These are phyloP conservation scores for Enteromius treurensis DNA, from an alignment of 2,797 vertebrate species.

Conservation along the genomic window DNA sequence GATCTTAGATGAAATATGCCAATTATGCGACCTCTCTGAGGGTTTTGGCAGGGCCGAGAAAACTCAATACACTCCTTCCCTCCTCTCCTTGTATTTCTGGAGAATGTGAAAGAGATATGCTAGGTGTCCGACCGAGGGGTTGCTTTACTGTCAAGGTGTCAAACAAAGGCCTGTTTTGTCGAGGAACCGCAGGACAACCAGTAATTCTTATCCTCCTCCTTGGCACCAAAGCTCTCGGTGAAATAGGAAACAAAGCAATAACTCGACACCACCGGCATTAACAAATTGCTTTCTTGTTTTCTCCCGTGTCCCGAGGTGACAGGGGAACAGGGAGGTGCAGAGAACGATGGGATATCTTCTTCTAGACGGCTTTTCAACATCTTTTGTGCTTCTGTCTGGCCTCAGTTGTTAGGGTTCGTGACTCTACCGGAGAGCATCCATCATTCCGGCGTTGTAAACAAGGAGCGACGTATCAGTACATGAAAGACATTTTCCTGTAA, in stretches of 20 bases:
- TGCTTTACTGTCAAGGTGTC: slow-evolving; percentile 75
- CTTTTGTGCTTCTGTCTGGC: slow-evolving; percentile 75
- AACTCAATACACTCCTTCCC: slow-evolving; percentile 65
- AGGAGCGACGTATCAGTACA: slow-evolving; percentile 69
- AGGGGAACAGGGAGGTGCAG: slow-evolving; percentile 32
- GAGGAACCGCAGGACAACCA: slow-evolving; percentile 72
- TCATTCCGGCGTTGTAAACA: slow-evolving; percentile 76
- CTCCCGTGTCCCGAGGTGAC: slow-evolving; percentile 36
- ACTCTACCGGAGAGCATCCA: slow-evolving; percentile 69
- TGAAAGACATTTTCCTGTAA: slow-evolving; percentile 9
- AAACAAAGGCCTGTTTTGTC: slow-evolving; percentile 75
- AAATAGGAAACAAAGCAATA: slow-evolving; percentile 64
- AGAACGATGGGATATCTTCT: slow-evolving; percentile 75
- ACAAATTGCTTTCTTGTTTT: slow-evolving; percentile 72
- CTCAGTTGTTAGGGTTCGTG: not conserved
- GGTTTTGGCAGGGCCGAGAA: slow-evolving; percentile 69
- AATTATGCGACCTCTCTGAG: slow-evolving; percentile 70
- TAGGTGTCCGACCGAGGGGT: slow-evolving; percentile 71
- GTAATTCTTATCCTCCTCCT: slow-evolving; percentile 62
- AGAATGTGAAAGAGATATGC: slow-evolving; percentile 66
- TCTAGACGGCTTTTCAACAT: slow-evolving; percentile 76
- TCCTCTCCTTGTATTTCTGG: slow-evolving; percentile 38
- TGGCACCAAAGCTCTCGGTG: slow-evolving; percentile 45
- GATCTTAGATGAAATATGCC: slow-evolving; percentile 67
- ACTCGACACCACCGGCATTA: slow-evolving; percentile 65